phyloP scores from a whole-genome alignment of 2,888 invertebrate genomes.

The Argynnis bischoffii region DNA sequence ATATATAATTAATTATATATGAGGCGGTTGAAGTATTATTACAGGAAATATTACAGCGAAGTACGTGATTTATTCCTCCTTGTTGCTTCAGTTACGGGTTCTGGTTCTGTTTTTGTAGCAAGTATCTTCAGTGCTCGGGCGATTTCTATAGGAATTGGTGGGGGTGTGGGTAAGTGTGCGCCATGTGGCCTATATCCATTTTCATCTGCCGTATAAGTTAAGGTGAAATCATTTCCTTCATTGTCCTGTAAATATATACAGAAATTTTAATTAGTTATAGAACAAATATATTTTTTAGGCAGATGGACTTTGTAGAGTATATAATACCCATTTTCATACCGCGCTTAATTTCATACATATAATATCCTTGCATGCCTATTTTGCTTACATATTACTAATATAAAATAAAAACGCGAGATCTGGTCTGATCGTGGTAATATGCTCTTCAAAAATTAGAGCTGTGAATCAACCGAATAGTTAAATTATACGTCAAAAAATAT shows the following conservation, averaged over 20 bases:
- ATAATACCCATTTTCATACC: too few relatives aligned
- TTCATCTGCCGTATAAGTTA: slow-evolving; percentile 80
- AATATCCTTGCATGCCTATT: too few relatives aligned
- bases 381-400: too few relatives aligned
- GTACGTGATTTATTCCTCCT: neutral
- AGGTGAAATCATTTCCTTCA: slow-evolving; percentile 74
- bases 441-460: too few relatives aligned
- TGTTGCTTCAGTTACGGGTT: slow-evolving; percentile 39
- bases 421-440: too few relatives aligned
- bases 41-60: neutral
- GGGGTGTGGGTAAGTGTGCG: slow-evolving; percentile 75
- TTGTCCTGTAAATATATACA: slow-evolving; percentile 57
- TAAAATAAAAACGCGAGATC: too few relatives aligned
- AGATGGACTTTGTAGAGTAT: neutral
- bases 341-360: too few relatives aligned
- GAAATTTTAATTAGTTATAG: neutral
- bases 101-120: slow-evolving; percentile 68
- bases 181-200: slow-evolving; percentile 75
- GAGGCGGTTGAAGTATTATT: neutral
- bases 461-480: too few relatives aligned
- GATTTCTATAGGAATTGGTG: slow-evolving; percentile 80
- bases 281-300: neutral
- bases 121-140: slow-evolving; percentile 77
- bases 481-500: too few relatives aligned
- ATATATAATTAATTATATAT: neutral